These are phyloP conservation scores for Recurvirostra avosetta DNA, from an alignment of 2,113 vertebrate species.

Conservation along the genomic window DNA sequence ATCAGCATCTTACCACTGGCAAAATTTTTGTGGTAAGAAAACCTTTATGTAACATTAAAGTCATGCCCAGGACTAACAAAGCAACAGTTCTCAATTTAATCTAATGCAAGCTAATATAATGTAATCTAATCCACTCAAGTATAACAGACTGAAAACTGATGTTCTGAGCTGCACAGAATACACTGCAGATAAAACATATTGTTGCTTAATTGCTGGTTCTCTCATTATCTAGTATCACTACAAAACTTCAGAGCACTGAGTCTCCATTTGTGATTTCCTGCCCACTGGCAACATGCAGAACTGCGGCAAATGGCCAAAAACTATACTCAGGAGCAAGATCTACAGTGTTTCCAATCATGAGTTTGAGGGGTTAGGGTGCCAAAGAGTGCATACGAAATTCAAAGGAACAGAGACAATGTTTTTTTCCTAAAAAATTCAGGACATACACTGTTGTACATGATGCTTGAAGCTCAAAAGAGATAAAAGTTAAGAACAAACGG, in stretches of 20 bases:
- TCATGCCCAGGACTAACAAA: neutral
- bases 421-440: neutral
- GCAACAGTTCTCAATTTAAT: neutral
- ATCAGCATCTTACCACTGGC: neutral
- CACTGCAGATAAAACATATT: neutral
- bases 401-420: neutral
- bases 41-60: neutral
- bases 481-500: neutral
- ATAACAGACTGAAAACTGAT: slow-evolving; percentile 11
- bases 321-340: neutral
- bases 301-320: neutral
- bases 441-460: neutral
- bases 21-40: neutral
- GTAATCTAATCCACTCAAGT: neutral
- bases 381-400: neutral
- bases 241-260: neutral
- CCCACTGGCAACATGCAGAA: neutral
- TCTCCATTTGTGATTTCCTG: neutral
- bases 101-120: neutral
- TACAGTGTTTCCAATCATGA: neutral
- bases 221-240: neutral
- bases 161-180: neutral
- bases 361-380: neutral
- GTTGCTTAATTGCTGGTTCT: neutral
- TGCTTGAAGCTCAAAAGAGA: neutral